Evolutionary conservation across 2,113 vertebrate genomes (phyloP), one percentile per base, ranked within the genome.

Genomic region (Colius striatus): DNA sequence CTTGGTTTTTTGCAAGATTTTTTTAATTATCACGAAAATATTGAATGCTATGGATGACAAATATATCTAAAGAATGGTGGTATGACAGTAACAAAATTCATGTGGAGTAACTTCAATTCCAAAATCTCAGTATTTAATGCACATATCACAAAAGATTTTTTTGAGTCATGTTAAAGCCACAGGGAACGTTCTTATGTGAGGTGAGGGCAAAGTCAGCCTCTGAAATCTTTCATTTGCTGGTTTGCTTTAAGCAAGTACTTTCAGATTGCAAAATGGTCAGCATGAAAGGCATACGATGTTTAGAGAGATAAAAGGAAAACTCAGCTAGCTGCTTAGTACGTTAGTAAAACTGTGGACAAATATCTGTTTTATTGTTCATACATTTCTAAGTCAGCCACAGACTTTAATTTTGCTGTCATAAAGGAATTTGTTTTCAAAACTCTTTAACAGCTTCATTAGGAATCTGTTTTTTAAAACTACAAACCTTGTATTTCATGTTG

Each of bases 91-190:
- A 71, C 55, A 34, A 67, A 41, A 57, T 26, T 30, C 66, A 74
- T 55, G 45, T 48, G 34, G 51, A 60, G 23, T 89, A 84, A 91
- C 48, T 62, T 3, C 7, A 2, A 61, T 26, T 50, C 89, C 61
- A 82, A 89, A 81, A 60, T 41, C 36, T 75, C 57, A 82, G 38
- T 51, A 6, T 67, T 84, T 60, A 89, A 66, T 11, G 30, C 45
- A 87, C 74, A 71, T 61, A 84, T 7, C 45, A 67, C 21, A 62
- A 58, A 96, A 85, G 30, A 93, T 95, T 65, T 95, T 8, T 67
- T 30, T 47, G 38, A 94, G 58, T 74, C 87, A 91, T 61, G 45
- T 85, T 61, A 75, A 74, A 92, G 63, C n/a, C 92, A 82, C 81
- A 79, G 45, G 85, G 30, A 85, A 73, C 85, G 94, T 95, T 92